phyloP scores from a whole-genome alignment of 1,140 invertebrate genomes.

The Heliothis subflexa region DNA sequence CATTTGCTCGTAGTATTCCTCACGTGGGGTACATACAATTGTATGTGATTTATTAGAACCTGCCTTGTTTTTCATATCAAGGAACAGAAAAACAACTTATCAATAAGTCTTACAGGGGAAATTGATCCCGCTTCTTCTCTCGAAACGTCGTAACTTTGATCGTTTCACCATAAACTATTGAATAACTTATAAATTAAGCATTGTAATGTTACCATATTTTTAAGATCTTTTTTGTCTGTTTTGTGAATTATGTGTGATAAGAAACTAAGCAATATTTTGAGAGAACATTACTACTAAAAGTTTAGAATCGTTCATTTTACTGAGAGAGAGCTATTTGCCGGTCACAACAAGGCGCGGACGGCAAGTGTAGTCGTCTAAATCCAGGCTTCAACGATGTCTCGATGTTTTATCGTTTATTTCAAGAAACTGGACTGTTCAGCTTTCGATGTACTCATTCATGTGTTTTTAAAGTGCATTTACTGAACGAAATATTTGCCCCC shows the following conservation, averaged over 20 bases:
- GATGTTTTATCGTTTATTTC: not conserved
- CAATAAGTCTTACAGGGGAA: conserved; percentile 55
- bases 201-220: not conserved
- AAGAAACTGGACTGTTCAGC: not conserved
- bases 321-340: no score
- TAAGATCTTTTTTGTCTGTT: not conserved
- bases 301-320: no score
- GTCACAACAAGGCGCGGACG: no score
- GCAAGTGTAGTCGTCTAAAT: no score
- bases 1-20: not conserved
- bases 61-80: conserved; percentile 50
- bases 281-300: no score
- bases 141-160: conserved; percentile 56
- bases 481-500: conserved; percentile 51
- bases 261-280: no score
- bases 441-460: conserved; percentile 58
- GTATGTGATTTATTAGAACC: conserved; percentile 28
- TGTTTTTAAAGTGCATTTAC: conserved; percentile 62
- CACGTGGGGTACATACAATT: conserved; percentile 10
- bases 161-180: conserved; percentile 30
- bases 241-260: not conserved
- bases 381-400: not conserved
- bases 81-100: conserved; percentile 48
- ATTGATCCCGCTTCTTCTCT: conserved; percentile 56
- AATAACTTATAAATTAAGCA: conserved; percentile 46